A percentile compares a stretch with the other conserved stretches of the same genome.
phyloP scores from a whole-genome alignment of 2,797 vertebrate species.

The Cynopterus sphinx region DNA sequence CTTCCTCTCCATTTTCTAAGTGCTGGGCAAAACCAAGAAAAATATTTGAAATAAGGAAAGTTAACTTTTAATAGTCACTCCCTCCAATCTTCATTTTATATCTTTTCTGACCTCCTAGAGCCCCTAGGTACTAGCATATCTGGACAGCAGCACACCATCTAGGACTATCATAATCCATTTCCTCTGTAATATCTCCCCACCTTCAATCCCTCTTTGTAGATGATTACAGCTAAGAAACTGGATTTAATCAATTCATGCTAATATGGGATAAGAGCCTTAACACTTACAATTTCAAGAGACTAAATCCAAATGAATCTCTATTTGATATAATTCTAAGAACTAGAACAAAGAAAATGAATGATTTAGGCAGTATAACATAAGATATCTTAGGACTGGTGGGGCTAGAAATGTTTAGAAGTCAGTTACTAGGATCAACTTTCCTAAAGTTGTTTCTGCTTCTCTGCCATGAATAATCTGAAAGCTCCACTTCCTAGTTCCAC shows the following conservation, averaged over 20 bases:
- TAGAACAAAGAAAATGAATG: background rate
- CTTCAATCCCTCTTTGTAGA: background rate
- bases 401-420: background rate
- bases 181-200: background rate
- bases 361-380: background rate
- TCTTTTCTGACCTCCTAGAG: background rate
- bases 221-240: background rate
- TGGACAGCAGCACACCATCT: background rate
- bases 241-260: background rate
- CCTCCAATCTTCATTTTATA: background rate
- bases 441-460: slow-evolving; percentile 17
- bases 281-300: background rate
- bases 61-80: background rate
- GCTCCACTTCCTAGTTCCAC: background rate
- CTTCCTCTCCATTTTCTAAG: background rate
- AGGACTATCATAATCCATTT: background rate
- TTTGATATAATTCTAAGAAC: slow-evolving; percentile 39
- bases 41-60: background rate
- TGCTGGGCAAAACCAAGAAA: background rate
- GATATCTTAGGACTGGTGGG: background rate
- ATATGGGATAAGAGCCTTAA: background rate
- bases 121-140: background rate
- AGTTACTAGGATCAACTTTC: background rate
- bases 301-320: slow-evolving; percentile 26
- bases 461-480: background rate